These are phyloP conservation scores for Drosophila ezoana DNA, from an alignment of 2,888 invertebrate species.

Conservation along the genomic window DNA sequence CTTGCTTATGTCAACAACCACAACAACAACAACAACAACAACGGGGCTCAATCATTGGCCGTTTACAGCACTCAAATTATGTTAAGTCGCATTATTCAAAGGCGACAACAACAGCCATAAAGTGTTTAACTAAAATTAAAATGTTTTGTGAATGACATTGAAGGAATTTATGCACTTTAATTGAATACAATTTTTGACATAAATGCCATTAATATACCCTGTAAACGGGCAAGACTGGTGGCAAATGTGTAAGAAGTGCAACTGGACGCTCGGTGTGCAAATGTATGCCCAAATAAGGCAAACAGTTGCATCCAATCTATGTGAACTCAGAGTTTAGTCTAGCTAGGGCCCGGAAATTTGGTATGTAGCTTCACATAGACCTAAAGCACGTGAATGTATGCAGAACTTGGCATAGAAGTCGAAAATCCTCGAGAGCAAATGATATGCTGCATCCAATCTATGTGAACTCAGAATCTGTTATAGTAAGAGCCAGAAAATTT, in stretches of 20 bases:
- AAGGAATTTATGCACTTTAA: constrained; percentile 76
- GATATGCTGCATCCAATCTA: no score
- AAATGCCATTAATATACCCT: constrained; percentile 21
- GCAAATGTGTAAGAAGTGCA: neutral
- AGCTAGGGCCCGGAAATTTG: no score
- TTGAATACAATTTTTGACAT: constrained; percentile 56
- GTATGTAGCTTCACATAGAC: no score
- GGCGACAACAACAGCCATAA: constrained; percentile 41
- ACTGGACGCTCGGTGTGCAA: no score
- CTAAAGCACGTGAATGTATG: no score
- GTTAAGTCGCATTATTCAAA: constrained; percentile 28
- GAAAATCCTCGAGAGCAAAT: neutral
- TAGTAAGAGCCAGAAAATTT: neutral
- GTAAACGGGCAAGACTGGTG: neutral
- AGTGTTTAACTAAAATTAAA: constrained; percentile 44
- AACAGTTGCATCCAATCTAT: no score
- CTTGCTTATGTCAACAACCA: constrained; percentile 45
- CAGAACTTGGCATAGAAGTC: no score
- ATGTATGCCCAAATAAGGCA: no score
- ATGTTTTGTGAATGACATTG: constrained; percentile 59
- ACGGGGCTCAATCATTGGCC: constrained; percentile 34
- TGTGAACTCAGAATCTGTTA: neutral
- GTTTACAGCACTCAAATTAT: constrained; percentile 53
- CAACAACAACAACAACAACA: constrained; percentile 10
- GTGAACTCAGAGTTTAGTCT: no score